phyloP scores from a whole-genome alignment of 2,113 vertebrate species.

The Pelusios castaneus region DNA sequence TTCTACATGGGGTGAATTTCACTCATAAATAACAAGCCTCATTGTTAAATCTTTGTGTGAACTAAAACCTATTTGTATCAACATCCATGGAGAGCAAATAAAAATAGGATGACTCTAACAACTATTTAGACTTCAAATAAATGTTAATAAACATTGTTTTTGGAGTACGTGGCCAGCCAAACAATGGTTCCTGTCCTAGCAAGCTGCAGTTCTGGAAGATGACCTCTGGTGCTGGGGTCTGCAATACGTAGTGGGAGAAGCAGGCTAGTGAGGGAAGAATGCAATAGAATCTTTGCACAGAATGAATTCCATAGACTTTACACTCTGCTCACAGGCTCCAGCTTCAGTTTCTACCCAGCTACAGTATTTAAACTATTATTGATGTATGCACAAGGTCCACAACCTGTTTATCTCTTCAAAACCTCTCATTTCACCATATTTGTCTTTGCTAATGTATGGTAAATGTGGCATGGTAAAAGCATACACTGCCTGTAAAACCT shows the following conservation, averaged over 20 bases:
- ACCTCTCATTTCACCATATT: conserved; percentile 75
- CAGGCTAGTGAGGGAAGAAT: conserved; percentile 68
- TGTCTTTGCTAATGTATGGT: conserved; percentile 77
- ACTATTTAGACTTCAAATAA: neutral
- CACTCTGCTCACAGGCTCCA: neutral
- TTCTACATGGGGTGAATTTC: neutral
- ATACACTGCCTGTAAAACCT: conserved; percentile 70
- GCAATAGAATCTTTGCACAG: conserved; percentile 23
- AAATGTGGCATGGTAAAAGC: conserved; percentile 80
- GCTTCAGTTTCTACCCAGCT: conserved; percentile 22
- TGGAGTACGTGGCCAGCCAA: neutral
- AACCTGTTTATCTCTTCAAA: conserved; percentile 72
- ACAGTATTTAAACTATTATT: conserved; percentile 39
- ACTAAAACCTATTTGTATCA: neutral
- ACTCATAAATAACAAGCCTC: accelerated
- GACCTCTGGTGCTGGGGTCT: neutral
- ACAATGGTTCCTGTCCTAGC: neutral
- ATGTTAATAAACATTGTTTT: neutral
- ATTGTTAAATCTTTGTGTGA: neutral
- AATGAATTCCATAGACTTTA: conserved; percentile 68
- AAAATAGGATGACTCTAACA: neutral
- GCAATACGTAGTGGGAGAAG: neutral
- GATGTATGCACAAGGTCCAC: conserved; percentile 63
- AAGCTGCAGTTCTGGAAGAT: neutral
- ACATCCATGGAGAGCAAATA: neutral